Evolutionary conservation across 2,797 vertebrate species (phyloP), one percentile per base, ranked within the genome.

Genomic region (Mareca penelope): DNA sequence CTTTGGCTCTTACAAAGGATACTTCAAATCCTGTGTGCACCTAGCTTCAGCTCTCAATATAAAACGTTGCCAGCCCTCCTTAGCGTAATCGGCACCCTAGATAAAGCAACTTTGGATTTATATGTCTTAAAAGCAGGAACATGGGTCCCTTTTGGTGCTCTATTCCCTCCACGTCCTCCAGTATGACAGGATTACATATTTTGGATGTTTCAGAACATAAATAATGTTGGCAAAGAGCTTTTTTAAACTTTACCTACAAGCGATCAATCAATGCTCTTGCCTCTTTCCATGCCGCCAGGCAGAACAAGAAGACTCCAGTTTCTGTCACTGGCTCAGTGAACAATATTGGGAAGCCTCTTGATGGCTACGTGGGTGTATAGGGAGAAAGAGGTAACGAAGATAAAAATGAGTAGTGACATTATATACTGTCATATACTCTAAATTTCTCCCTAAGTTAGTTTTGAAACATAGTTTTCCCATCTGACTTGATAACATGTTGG

Each of bases 391-490:
- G 40, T 22, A 83, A 44, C 0, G 0, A 61, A 61, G 40, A 57
- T 82, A 77, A 56, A 89, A 46, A 50, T n/a, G 61, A 46, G 9
- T 57, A 64, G 37, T 73, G 61, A 42, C 19, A 33, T 60, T 92
- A 79, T 42, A 31, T 46, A 26, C 9, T 14, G 6, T 35, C 50
- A 46, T 15, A 4, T 15, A 23, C 19, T 69, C 55, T 67, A 63
- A 53, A 53, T 85, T 37, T 80, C 22, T 70, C 69, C 33, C 42
- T 90, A 56, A 50, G 23, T 39, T 50, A 78, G 31, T 59, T 88
- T 76, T 28, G 28, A 84, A 10, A 7, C 0, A 0, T 4, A 29
- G 31, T 19, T 84, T 81, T 86, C 52, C 46, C 1, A 0, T 3
- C 23, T 75, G 40, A 19, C 53, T 92, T 31, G 39, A 4, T 83